Percentiles rank a stretch among this genome's conserved stretches.
phyloP scores from a whole-genome alignment of 2,113 vertebrate species.

The Agapornis roseicollis region DNA sequence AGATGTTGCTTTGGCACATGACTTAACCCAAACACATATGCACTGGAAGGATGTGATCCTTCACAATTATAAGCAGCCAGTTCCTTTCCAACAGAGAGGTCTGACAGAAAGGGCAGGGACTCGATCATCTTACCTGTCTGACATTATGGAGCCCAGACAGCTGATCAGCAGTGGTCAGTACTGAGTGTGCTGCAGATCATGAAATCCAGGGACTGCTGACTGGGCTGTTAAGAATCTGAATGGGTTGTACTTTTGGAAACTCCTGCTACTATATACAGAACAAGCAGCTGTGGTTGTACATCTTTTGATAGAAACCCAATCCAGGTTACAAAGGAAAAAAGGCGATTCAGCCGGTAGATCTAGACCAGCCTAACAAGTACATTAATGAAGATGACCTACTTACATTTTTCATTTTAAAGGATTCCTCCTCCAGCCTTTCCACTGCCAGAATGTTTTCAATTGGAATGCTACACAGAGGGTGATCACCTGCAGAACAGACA shows the following conservation, averaged over 20 bases:
- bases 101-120: constrained; percentile 31
- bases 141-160: background rate
- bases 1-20: background rate
- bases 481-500: constrained; percentile 80
- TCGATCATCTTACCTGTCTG: constrained; percentile 16
- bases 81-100: background rate
- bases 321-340: constrained; percentile 53
- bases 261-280: constrained; percentile 60
- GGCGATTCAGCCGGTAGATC: constrained; percentile 17
- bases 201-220: constrained; percentile 39
- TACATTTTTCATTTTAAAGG: constrained; percentile 99
- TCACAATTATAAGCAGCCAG: background rate
- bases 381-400: constrained; percentile 65
- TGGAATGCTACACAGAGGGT: constrained; percentile 92
- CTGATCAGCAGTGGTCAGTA: background rate
- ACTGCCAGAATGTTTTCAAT: constrained; percentile 98
- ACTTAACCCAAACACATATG: background rate
- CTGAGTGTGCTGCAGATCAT: constrained; percentile 21
- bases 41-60: background rate
- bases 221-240: constrained; percentile 58
- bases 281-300: constrained; percentile 48
- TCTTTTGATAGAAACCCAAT: constrained; percentile 47
- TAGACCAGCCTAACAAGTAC: constrained; percentile 8
- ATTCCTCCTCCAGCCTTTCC: constrained; percentile 95
- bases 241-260: constrained; percentile 54